Evolutionary conservation across 2,113 vertebrate species (phyloP), one percentile per base, ranked within the genome.

Genomic region (Patagioenas fasciata): DNA sequence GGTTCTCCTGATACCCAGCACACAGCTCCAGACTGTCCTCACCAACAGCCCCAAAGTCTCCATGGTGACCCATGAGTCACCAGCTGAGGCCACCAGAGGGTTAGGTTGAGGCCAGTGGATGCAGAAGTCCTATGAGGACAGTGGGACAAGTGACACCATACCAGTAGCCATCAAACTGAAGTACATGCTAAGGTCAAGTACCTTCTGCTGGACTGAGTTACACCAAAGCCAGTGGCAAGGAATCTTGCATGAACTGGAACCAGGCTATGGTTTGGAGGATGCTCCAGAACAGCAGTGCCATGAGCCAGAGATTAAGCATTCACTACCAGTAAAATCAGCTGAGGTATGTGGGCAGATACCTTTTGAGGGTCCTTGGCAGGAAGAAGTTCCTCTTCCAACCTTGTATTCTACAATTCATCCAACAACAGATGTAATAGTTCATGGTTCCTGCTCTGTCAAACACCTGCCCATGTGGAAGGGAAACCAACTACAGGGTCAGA

Each of bases 41-140:
- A 1, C 31, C 10, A 21, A 28, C 28, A 32, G 34, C 31, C 6
- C 42, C 10, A 2, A 14, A 28, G 31, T 19, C 80, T 25, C 34
- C 44, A 16, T 0, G 0, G 73, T 24, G 40, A 65, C 47, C 70
- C 58, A 6, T 1, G 24, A 40, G 24, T 5, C 17, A 2, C 15
- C 42, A 75, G 44, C 66, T 2, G 7, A 70, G 38, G 32, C 50
- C 75, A 23, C 4, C 4, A 0, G 0, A 58, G 44, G 28, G 50
- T 36, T 2, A 13, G 32, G 48, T 40, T 80, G 31, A 71, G 47
- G 31, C 6, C 13, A 65, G 36, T 50, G 40, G 12, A 73, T 12
- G 34, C 6, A 60, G 54, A 31, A 2, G 3, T 19, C 34, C 48
- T 2, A 3, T 5, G 2, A 80, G 36, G 31, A 56, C 7, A 3